Evolutionary conservation across 2,888 invertebrate species (phyloP).

Genomic region (Diaperis boleti): DNA sequence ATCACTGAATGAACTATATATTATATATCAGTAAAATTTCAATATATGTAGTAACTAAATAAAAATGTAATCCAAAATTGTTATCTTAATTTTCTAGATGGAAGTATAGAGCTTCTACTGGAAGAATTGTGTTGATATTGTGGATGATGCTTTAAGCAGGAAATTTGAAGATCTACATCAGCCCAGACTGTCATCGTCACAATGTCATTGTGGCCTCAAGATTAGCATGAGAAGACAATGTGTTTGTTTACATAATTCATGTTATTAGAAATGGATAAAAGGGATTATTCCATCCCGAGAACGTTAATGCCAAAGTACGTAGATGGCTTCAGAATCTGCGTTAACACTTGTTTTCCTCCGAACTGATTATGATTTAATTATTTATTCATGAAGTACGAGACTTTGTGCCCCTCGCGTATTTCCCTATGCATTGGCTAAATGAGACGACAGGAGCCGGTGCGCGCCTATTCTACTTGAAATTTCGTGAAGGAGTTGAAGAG

Average conservation of each 20-base stretch:
- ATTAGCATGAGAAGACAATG: too few relatives aligned
- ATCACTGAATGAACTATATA: too few relatives aligned
- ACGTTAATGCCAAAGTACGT: background rate
- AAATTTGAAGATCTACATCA: too few relatives aligned
- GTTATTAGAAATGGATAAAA: background rate
- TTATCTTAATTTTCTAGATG: too few relatives aligned
- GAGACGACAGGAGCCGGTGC: slow-evolving; percentile 2
- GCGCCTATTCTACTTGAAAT: slow-evolving; percentile 14
- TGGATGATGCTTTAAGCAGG: too few relatives aligned
- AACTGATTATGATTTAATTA: slow-evolving; percentile 35
- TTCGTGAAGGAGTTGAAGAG: slow-evolving; percentile 35
- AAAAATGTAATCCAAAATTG: too few relatives aligned
- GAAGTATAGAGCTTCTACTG: too few relatives aligned
- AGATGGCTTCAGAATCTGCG: slow-evolving; percentile 2
- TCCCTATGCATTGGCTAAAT: slow-evolving; percentile 18
- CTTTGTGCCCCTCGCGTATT: slow-evolving; percentile 7
- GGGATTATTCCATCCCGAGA: background rate
- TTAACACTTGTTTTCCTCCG: slow-evolving; percentile 15
- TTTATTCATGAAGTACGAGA: slow-evolving; percentile 21
- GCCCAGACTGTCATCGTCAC: too few relatives aligned
- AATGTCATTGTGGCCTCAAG: too few relatives aligned
- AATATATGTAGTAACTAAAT: too few relatives aligned
- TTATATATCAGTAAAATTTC: too few relatives aligned
- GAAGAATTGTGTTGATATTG: too few relatives aligned
- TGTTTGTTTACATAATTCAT: background rate